These are phyloP conservation scores for Himantopus leucocephalus DNA, from an alignment of 2,113 vertebrate species.

Conservation along the genomic window DNA sequence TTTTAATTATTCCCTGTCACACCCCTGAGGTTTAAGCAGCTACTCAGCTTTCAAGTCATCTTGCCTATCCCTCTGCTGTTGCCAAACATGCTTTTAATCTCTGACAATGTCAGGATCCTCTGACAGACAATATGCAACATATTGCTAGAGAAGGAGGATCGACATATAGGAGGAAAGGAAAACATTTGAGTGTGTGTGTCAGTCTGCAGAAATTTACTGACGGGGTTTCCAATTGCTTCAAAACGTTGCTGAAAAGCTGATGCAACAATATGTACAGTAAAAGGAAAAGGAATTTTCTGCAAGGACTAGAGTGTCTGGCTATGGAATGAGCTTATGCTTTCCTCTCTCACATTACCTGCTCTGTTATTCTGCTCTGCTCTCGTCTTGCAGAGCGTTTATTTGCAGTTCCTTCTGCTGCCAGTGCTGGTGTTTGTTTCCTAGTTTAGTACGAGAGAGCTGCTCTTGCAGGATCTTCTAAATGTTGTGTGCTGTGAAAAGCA, in stretches of 20 bases:
- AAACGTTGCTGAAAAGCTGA: background rate
- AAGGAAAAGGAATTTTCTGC: slow-evolving; percentile 15
- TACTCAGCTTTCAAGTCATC: slow-evolving; percentile 31
- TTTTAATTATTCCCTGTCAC: slow-evolving; percentile 54
- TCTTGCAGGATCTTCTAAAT: background rate
- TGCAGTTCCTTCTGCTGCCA: background rate
- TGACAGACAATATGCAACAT: background rate
- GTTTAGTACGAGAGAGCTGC: background rate
- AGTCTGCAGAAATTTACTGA: slow-evolving; percentile 9
- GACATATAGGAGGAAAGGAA: background rate
- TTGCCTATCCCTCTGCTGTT: slow-evolving; percentile 19
- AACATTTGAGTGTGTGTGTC: background rate
- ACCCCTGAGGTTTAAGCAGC: background rate
- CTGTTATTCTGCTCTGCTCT: background rate
- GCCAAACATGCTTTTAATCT: slow-evolving; percentile 22
- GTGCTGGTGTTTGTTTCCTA: background rate
- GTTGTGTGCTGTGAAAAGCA: background rate
- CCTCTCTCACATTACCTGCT: background rate
- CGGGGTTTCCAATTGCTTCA: background rate
- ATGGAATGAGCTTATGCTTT: background rate
- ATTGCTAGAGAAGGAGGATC: background rate
- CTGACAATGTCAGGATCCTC: slow-evolving; percentile 2
- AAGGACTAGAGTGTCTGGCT: background rate
- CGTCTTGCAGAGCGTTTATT: background rate
- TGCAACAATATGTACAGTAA: background rate